Percentiles rank a stretch among this genome's conserved stretches.
phyloP scores from a whole-genome alignment of 2,797 vertebrate genomes.

The Gephyroberyx darwinii region DNA sequence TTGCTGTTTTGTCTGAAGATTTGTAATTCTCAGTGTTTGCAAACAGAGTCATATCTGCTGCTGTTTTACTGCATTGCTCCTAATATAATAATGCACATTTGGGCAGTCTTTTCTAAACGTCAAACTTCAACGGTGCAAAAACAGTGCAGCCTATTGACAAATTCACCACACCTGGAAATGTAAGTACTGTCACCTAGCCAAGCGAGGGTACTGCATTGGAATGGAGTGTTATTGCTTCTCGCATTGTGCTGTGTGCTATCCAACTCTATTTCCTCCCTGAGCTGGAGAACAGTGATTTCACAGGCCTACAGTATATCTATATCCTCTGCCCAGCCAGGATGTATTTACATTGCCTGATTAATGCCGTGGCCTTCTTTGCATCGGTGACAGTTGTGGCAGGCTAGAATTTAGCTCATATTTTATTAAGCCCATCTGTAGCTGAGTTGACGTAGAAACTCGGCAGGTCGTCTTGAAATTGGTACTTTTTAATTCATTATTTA shows the following conservation, averaged over 20 bases:
- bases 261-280: constrained; percentile 10
- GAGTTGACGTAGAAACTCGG: constrained; percentile 65
- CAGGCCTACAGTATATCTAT: constrained; percentile 17
- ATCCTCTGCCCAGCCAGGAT: constrained; percentile 11
- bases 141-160: constrained; percentile 16
- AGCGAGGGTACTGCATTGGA: not conserved
- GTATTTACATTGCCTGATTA: constrained; percentile 58
- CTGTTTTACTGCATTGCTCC: constrained; percentile 16
- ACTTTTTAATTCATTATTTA: constrained; percentile 73
- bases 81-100: constrained; percentile 20
- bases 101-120: constrained; percentile 19
- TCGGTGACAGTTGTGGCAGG: constrained; percentile 59
- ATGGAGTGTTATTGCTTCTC: constrained; percentile 4
- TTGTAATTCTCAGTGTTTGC: constrained; percentile 7
- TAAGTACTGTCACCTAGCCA: not conserved
- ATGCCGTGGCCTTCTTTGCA: constrained; percentile 57
- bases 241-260: not conserved
- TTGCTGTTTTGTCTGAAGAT: constrained; percentile 11
- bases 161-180: constrained; percentile 1
- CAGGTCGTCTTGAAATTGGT: constrained; percentile 62
- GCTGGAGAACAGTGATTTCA: constrained; percentile 1
- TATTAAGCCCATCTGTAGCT: constrained; percentile 69
- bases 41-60: constrained; percentile 1
- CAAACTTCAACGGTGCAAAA: too few species aligned
- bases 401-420: constrained; percentile 74